Percentiles rank a stretch among this genome's conserved stretches.
Conservation (phyloP, 2,888 invertebrate genomes). For the Pachydiplax longipennis region DNA sequence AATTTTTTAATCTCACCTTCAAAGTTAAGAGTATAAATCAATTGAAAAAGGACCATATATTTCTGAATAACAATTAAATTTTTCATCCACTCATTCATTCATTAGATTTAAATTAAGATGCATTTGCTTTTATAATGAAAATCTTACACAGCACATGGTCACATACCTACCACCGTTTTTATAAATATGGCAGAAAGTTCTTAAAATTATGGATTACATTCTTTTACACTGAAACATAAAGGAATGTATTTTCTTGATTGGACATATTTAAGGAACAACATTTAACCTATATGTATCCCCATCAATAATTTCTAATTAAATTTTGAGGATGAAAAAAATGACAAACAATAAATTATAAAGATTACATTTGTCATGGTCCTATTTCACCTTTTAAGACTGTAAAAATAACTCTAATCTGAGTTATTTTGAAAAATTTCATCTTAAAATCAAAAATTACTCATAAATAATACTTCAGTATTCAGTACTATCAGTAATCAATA, state of each 20-base stretch:
- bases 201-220: background rate
- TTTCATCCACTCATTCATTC: background rate
- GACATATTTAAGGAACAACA: background rate
- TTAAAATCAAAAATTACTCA: background rate
- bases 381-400: background rate
- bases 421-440: background rate
- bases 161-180: background rate
- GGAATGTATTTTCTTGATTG: slow-evolving; percentile 12
- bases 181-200: background rate
- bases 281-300: background rate
- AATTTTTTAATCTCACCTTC: background rate
- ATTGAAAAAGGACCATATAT: background rate
- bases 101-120: background rate
- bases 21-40: background rate
- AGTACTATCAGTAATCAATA: background rate
- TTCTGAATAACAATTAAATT: background rate
- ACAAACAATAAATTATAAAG: background rate
- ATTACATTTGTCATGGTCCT: background rate
- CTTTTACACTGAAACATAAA: background rate
- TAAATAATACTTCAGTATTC: background rate
- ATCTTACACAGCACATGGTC: slow-evolving; percentile 3
- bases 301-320: background rate
- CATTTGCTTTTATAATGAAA: background rate
- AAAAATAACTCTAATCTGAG: background rate
- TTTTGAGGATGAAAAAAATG: background rate